phyloP scores from a whole-genome alignment of 2,888 invertebrate species.

The Eledone cirrhosa region DNA sequence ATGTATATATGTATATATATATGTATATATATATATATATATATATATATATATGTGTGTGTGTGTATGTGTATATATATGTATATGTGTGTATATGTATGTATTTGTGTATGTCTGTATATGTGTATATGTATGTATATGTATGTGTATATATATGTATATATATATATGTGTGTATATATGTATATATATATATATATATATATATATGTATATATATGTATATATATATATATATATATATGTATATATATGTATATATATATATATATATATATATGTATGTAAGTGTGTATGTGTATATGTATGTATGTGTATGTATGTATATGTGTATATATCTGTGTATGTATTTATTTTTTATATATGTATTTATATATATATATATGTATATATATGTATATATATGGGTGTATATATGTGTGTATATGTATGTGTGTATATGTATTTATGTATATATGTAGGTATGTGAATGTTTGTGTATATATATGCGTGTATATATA shows the following conservation, averaged over 20 bases:
- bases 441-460: too few relatives aligned
- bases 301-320: neutral
- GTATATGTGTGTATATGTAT: neutral
- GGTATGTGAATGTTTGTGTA: too few relatives aligned
- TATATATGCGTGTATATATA: too few relatives aligned
- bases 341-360: neutral
- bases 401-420: too few relatives aligned
- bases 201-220: neutral
- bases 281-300: neutral
- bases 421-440: too few relatives aligned
- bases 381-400: too few relatives aligned
- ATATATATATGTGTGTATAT: neutral
- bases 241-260: neutral
- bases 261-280: neutral
- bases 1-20: too few relatives aligned
- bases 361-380: too few relatives aligned
- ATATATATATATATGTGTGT: too few relatives aligned
- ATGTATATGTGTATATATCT: neutral
- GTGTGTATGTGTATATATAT: neutral
- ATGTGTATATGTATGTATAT: constrained; percentile 22
- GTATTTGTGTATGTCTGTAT: neutral
- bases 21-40: too few relatives aligned
- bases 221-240: neutral
- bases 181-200: constrained; percentile 4
- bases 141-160: neutral